Base-by-base conservation (phyloP, 2,797 vertebrate species). In the Pseudopleuronectes americanus region DNA sequence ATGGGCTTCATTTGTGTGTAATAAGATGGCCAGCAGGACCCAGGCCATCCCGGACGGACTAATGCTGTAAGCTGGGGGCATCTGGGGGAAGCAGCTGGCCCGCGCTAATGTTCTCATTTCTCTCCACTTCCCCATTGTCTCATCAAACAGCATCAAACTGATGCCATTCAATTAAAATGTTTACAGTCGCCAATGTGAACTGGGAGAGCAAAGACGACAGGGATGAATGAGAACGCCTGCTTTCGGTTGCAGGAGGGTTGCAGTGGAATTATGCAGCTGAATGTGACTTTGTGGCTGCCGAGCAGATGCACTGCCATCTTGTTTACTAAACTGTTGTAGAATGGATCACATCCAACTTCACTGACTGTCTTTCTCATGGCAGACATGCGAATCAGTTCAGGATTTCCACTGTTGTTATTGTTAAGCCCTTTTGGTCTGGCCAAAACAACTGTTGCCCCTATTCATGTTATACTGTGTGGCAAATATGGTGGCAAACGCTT, bases 221-320 rank as follows among this genome's bases (percentile, higher is more conserved):
- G 31, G 9, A 55, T 22, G 47, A 43, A 64, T 23, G 28, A 31
- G 51, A 24, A 41, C 9, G 31, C 5, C 13, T 63, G 67, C 45
- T 47, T 64, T 65, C 6, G 38, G 23, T 43, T 59, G 4, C 54
- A 51, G 55, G 71, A 66, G 23, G 49, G 67, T 56, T 36, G 52
- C 61, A n/a, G 26, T 23, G 54, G 73, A 77, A 88, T 80, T 75
- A 84, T 21, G 36, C 64, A 23, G 56, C 52, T 73, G 65, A 36
- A 72, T 62, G 68, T 76, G 74, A 63, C 52, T 19, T 41, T 53
- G 19, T 41, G 59, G 71, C 74, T 69, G 60, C 68, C 33, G 55
- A 89, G 68, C 81, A 89, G 78, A 90, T 77, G 81, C 23, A 57
- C 58, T 17, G 62, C 73, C 84, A 80, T 80, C 67, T 83, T 83